Conservation (phyloP, 2,797 vertebrate species). For the Stomatorhinus walkeri region DNA sequence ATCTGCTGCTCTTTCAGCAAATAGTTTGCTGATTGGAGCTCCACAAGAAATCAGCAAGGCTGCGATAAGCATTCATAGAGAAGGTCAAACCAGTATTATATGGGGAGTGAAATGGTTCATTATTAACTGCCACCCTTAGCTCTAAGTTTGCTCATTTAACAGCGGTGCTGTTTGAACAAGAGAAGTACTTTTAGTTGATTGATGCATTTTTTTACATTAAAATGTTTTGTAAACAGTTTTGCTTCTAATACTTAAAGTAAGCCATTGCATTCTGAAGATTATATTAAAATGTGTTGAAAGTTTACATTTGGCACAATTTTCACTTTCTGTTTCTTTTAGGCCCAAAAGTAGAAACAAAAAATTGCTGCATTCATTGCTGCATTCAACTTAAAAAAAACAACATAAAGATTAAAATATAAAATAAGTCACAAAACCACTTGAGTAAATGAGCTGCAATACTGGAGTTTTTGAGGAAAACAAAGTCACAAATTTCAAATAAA, state of each 20-base stretch:
- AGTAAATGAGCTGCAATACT: background rate
- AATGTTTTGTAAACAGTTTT: background rate
- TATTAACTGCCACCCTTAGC: constrained; percentile 35
- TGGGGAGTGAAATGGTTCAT: constrained; percentile 36
- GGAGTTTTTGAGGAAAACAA: background rate
- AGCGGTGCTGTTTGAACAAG: background rate
- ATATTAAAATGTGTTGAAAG: background rate
- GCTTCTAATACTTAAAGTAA: background rate
- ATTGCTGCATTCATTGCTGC: background rate
- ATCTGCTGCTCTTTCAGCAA: constrained; percentile 48
- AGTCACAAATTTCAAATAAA: background rate
- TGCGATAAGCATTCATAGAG: constrained; percentile 27
- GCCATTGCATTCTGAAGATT: background rate
- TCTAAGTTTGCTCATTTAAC: background rate
- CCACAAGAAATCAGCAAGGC: constrained; percentile 33
- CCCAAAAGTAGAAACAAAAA: background rate
- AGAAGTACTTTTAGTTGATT: background rate
- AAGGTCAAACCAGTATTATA: constrained; percentile 26
- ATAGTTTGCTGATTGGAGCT: constrained; percentile 43
- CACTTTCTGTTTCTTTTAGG: background rate
- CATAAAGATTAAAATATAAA: background rate
- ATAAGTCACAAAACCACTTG: background rate
- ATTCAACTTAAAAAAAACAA: background rate
- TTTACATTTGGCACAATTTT: background rate
- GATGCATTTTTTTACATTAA: background rate